Percentiles rank a stretch among this genome's conserved stretches.
Conservation (phyloP, 2,113 vertebrate genomes). For the Leptobrachium leishanense region DNA sequence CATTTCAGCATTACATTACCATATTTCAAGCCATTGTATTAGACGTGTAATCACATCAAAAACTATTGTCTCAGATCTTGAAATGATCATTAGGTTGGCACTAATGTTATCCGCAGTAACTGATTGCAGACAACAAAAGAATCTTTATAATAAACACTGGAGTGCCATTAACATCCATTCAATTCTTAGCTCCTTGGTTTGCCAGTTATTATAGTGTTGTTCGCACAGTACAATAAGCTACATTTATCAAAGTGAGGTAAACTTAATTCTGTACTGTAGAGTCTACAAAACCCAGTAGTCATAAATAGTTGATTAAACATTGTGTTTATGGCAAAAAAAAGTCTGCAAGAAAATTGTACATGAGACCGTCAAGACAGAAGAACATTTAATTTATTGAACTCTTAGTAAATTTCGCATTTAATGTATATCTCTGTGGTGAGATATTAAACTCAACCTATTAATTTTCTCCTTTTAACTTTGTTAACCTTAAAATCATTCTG, state of each 20-base stretch:
- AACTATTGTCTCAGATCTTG: slow-evolving; percentile 44
- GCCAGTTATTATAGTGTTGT: slow-evolving; percentile 28
- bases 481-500: too few relatives aligned
- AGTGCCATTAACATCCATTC: slow-evolving; percentile 33
- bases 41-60: slow-evolving; percentile 47
- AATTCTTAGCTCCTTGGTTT: slow-evolving; percentile 5
- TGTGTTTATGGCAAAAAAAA: too few relatives aligned
- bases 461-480: too few relatives aligned
- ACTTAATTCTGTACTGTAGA: background rate
- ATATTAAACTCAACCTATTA: too few relatives aligned
- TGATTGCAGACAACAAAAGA: slow-evolving; percentile 35
- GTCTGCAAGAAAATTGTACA: too few relatives aligned
- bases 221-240: slow-evolving; percentile 18
- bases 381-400: too few relatives aligned
- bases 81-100: slow-evolving; percentile 48
- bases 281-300: too few relatives aligned
- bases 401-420: too few relatives aligned
- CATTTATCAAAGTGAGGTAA: slow-evolving; percentile 23
- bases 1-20: slow-evolving; percentile 41
- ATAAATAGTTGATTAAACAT: too few relatives aligned
- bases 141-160: slow-evolving; percentile 33
- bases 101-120: slow-evolving; percentile 45
- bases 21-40: slow-evolving; percentile 46
- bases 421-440: too few relatives aligned
- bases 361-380: too few relatives aligned